phyloP scores from a whole-genome alignment of 1,140 invertebrate genomes.

The Conus betulinus region DNA sequence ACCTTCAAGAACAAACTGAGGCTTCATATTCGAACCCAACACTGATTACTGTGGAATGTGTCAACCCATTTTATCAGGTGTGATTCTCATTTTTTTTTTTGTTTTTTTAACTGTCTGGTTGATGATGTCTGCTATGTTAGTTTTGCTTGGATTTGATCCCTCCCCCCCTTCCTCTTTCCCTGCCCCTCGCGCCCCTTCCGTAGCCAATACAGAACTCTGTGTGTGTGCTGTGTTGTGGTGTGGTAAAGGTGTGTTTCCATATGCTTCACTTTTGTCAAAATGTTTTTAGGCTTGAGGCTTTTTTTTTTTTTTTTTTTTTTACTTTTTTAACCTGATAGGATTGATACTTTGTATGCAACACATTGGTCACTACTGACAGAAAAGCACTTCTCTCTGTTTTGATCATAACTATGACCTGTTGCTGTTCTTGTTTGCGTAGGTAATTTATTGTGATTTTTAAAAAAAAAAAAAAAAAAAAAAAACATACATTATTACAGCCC shows the following conservation, averaged over 20 bases:
- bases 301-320: not conserved
- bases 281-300: not conserved
- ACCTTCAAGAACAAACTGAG: slow-evolving; percentile 28
- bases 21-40: not conserved
- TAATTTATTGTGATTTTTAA: too few relatives aligned
- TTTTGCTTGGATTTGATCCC: too few relatives aligned
- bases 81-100: not conserved
- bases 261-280: not conserved
- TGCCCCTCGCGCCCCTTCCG: too few relatives aligned
- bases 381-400: too few relatives aligned
- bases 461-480: too few relatives aligned
- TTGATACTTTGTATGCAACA: too few relatives aligned
- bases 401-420: too few relatives aligned
- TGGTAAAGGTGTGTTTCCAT: not conserved
- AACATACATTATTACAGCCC: too few relatives aligned
- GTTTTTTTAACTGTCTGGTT: not conserved
- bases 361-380: too few relatives aligned
- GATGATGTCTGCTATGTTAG: too few relatives aligned
- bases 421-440: too few relatives aligned
- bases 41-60: not conserved
- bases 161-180: too few relatives aligned
- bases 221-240: not conserved
- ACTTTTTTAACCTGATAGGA: not conserved
- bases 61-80: not conserved
- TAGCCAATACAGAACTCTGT: not conserved